Evolutionary conservation across 2,888 invertebrate genomes (phyloP).

Genomic region (Hypomecis punctinalis): DNA sequence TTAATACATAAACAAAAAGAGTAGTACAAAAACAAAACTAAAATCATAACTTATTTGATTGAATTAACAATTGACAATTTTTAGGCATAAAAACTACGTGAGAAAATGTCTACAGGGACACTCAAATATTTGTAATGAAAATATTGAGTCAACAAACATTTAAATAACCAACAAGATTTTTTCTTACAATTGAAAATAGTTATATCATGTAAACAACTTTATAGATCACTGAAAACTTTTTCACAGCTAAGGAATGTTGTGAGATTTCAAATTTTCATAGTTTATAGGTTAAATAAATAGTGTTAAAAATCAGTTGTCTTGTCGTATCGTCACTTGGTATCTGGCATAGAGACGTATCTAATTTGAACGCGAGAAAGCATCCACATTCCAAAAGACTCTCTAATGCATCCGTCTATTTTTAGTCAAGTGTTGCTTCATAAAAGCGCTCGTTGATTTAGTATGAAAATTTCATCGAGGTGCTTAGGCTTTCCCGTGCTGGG

Average conservation of each 20-base stretch:
- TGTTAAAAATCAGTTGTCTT: constrained; percentile 9
- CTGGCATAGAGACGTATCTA: constrained; percentile 21
- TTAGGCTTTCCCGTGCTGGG: constrained; percentile 37
- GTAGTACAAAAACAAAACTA: too few species aligned
- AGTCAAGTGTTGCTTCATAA: constrained; percentile 38
- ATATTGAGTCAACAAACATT: too few species aligned
- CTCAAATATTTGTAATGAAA: too few species aligned
- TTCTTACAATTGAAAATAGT: constrained; percentile 8
- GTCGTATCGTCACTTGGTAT: constrained; percentile 3
- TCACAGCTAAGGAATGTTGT: neutral
- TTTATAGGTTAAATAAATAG: constrained; percentile 23
- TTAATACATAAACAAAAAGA: too few species aligned
- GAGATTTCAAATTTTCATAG: neutral
- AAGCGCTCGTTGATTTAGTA: constrained; percentile 38
- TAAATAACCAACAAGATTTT: too few species aligned
- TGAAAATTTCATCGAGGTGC: constrained; percentile 37
- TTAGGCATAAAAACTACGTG: too few species aligned
- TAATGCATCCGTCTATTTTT: constrained; percentile 39
- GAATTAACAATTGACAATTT: too few species aligned
- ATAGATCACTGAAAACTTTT: neutral
- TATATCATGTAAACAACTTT: neutral
- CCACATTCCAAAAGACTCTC: constrained; percentile 34
- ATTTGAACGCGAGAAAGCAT: constrained; percentile 32
- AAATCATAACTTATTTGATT: too few species aligned
- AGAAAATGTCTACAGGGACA: too few species aligned